These are phyloP conservation scores for Lasioglossum oenotherae DNA, from an alignment of 2,888 invertebrate species.

Conservation along the genomic window DNA sequence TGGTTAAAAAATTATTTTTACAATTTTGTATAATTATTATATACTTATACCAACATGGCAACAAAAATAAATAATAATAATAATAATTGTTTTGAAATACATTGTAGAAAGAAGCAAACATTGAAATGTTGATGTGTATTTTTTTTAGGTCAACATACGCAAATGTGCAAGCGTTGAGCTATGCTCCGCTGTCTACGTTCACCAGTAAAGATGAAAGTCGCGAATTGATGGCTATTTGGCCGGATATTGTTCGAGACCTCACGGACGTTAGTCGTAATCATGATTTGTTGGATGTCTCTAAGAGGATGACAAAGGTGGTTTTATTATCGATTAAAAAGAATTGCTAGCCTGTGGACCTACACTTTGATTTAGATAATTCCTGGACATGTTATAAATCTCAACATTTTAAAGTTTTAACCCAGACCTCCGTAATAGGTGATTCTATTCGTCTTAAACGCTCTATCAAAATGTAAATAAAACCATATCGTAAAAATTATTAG, in stretches of 20 bases:
- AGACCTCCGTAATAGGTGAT: not conserved
- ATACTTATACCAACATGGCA: no score
- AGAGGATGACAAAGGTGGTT: slow-evolving; percentile 91
- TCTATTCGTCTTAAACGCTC: no score
- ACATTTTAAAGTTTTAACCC: not conserved
- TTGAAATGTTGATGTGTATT: not conserved
- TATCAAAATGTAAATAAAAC: no score
- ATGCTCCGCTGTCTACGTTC: slow-evolving; percentile 85
- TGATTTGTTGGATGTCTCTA: slow-evolving; percentile 92
- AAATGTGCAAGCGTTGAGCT: slow-evolving; percentile 68
- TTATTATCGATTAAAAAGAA: not conserved
- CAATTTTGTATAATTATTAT: not conserved
- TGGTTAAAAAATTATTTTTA: not conserved
- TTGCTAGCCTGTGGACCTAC: not conserved
- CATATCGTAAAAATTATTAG: not conserved
- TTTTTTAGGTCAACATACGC: slow-evolving; percentile 31
- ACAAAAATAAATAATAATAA: no score
- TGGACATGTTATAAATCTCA: not conserved
- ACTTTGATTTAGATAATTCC: not conserved
- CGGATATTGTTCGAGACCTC: slow-evolving; percentile 93
- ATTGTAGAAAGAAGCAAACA: not conserved
- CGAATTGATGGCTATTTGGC: slow-evolving; percentile 95
- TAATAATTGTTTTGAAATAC: no score
- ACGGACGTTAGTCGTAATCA: slow-evolving; percentile 91
- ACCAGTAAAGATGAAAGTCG: slow-evolving; percentile 93